Evolutionary conservation across 2,797 vertebrate genomes (phyloP).

Genomic region (Bufotes viridis): DNA sequence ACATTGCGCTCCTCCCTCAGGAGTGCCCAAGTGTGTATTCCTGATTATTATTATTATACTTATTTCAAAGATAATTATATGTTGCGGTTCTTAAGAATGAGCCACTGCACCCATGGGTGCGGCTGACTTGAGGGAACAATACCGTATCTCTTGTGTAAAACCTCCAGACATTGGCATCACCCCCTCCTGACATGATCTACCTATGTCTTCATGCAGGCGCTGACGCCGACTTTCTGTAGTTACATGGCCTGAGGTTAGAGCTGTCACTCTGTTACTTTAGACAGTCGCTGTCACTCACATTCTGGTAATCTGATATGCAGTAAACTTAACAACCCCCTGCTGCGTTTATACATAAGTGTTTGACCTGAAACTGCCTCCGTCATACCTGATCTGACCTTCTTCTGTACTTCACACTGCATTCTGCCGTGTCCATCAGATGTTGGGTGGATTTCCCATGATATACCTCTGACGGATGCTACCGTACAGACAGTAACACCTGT

Average conservation of each 20-base stretch:
- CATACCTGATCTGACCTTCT: background rate
- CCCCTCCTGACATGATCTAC: slow-evolving; percentile 9
- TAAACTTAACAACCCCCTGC: background rate
- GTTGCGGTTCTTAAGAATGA: slow-evolving; percentile 28
- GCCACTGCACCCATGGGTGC: slow-evolving; percentile 60
- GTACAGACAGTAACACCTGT: too few relatives aligned
- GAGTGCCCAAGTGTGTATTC: slow-evolving; percentile 50
- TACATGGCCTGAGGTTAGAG: slow-evolving; percentile 2
- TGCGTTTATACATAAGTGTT: background rate
- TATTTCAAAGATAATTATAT: slow-evolving; percentile 57
- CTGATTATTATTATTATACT: slow-evolving; percentile 51
- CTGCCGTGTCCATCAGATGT: too few relatives aligned
- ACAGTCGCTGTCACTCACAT: background rate
- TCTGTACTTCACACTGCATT: background rate
- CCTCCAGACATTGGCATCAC: slow-evolving; percentile 26
- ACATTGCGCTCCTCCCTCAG: slow-evolving; percentile 42
- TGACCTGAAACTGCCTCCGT: slow-evolving; percentile 1
- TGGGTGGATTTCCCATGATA: too few relatives aligned
- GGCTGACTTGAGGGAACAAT: slow-evolving; percentile 53
- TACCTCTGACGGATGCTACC: too few relatives aligned
- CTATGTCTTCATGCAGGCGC: slow-evolving; percentile 2
- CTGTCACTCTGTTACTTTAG: slow-evolving; percentile 4
- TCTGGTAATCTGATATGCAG: background rate
- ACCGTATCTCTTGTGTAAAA: slow-evolving; percentile 53
- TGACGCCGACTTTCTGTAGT: background rate